These are phyloP conservation scores for Choloepus hoffmanni DNA, from an alignment of 2,113 vertebrate genomes.

Conservation along the genomic window DNA sequence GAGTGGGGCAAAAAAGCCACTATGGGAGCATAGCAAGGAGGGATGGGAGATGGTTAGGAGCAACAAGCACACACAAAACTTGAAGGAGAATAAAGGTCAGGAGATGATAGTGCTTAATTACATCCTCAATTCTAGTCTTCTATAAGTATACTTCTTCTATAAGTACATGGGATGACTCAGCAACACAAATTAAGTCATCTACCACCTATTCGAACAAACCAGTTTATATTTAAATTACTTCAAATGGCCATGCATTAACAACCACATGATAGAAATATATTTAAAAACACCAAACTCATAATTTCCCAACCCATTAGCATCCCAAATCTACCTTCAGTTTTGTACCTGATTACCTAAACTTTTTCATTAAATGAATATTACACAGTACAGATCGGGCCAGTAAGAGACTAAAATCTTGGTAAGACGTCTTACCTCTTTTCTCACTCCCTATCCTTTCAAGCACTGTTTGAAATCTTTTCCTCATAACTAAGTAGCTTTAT, in stretches of 20 bases:
- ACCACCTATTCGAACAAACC: neutral
- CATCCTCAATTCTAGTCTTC: neutral
- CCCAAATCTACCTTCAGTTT: constrained; percentile 1
- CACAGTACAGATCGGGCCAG: neutral
- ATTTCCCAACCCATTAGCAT: neutral
- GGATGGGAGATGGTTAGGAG: neutral
- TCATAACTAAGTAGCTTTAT: constrained; percentile 3
- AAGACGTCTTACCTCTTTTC: constrained; percentile 11
- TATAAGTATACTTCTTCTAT: neutral
- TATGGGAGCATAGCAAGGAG: neutral
- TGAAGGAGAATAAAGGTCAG: neutral
- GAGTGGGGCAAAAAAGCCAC: neutral
- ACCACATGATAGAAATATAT: constrained; percentile 10
- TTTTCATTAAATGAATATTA: constrained; percentile 27
- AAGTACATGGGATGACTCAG: neutral
- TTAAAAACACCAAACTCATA: constrained; percentile 18
- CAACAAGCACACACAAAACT: neutral
- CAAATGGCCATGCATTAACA: neutral
- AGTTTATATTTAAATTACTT: constrained; percentile 53
- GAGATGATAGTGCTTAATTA: neutral
- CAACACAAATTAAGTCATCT: constrained; percentile 20
- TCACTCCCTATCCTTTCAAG: neutral
- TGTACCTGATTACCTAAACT: neutral
- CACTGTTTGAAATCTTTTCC: neutral
- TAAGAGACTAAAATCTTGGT: neutral